Evolutionary conservation across 2,888 invertebrate genomes (phyloP).

Genomic region (Chesias legatella): DNA sequence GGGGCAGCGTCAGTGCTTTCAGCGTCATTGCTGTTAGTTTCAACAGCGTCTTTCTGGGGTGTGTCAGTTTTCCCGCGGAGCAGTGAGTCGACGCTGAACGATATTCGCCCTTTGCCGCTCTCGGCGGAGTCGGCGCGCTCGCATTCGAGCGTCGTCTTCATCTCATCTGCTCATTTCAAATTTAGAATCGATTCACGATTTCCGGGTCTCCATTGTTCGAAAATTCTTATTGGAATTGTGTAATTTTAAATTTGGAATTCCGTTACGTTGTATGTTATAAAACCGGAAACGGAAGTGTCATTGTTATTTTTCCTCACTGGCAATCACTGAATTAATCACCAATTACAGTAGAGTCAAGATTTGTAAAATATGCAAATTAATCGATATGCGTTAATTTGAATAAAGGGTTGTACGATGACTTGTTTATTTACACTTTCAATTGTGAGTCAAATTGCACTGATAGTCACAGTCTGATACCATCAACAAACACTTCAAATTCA

Average conservation of each 20-base stretch:
- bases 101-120: constrained; percentile 83
- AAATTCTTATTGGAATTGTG: background rate
- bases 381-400: constrained; percentile 1
- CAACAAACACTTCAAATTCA: constrained; percentile 35
- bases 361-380: constrained; percentile 1
- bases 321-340: too few relatives aligned
- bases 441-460: constrained; percentile 11
- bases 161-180: constrained; percentile 69
- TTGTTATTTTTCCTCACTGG: background rate
- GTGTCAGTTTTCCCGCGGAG: constrained; percentile 64
- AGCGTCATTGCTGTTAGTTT: constrained; percentile 62
- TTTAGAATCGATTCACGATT: constrained; percentile 19
- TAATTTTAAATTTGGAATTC: constrained; percentile 1
- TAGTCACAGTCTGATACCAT: constrained; percentile 46
- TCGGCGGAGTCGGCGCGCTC: constrained; percentile 74
- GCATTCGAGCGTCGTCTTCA: constrained; percentile 78
- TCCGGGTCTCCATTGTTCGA: constrained; percentile 28
- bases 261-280: constrained; percentile 1
- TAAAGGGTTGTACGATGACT: background rate
- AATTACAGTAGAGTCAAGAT: too few relatives aligned
- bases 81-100: constrained; percentile 86
- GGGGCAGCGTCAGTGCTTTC: constrained; percentile 60
- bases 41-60: constrained; percentile 48
- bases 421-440: constrained; percentile 15
- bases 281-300: constrained; percentile 3